Evolutionary conservation across 1,140 invertebrate species (phyloP), one percentile per base, ranked within the genome.

Genomic region (Calosoma granatense): DNA sequence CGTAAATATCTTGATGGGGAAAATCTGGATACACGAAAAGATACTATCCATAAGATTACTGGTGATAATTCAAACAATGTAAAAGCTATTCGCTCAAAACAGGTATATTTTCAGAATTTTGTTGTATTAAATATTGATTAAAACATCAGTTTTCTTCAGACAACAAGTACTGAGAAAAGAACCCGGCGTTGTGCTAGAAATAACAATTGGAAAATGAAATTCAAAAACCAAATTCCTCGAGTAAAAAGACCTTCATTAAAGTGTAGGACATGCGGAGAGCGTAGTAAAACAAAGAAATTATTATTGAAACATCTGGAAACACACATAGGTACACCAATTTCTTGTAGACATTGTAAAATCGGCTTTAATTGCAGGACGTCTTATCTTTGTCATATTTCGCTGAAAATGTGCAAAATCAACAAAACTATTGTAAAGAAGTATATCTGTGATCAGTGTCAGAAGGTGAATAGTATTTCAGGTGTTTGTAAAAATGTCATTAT

Each of bases 251-350:
- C 51, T 19, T 15, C 23, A 12, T 22, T 59, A 17, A 60, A 57
- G 23, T 61, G 60, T 59, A 53, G 51, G 51, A 22, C 43, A 3
- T 61, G 60, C 43, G 47, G 54, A 36, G 22, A 14, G 20, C 55
- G 2, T 15, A 52, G 36, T 15, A 56, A 55, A 54, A 59, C 57
- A 9, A 61, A 56, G 39, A 21, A 19, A 9, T 15, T 20, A 2
- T 55, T 61, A 41, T 61, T 61, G n/a, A 59, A 61, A 52, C 60
- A 61, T 56, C 11, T 61, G 6, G 54, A 61, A 54, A 54, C 39
- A 20, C 60, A 61, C 41, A 51, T 58, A 4, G 60, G 57, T 22
- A 47, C 54, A 2, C 57, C 60, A 30, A 15, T 56, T 39, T 61
- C 60, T 20, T 62, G 61, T 56, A 19, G 22, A n/a, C 23, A 43